Evolutionary conservation across 30 jellyfish, hydroid and myxozoan genomes (phyloP).

Genomic region (Aurelia sp.): DNA sequence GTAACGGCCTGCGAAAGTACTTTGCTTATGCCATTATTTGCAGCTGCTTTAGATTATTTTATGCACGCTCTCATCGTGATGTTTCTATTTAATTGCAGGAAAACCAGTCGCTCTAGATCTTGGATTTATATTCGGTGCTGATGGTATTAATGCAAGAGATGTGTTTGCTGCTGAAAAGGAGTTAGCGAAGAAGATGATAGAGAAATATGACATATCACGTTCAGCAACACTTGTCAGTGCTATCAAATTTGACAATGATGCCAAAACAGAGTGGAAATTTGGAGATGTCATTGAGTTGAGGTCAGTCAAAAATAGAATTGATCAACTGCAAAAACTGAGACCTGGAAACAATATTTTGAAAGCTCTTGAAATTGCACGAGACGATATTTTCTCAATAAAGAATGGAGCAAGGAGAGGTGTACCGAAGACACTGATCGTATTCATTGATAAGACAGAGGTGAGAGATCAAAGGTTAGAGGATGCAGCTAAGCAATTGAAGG

Average conservation of each 20-base stretch:
- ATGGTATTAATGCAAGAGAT: constrained; percentile 35
- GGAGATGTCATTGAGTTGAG: constrained; percentile 35
- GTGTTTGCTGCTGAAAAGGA: constrained; percentile 37
- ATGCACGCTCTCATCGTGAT: not conserved
- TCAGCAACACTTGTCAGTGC: constrained; percentile 49
- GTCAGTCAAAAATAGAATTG: not conserved
- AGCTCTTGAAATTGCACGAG: constrained; percentile 72
- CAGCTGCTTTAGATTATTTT: too few species aligned
- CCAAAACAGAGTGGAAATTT: constrained; percentile 34
- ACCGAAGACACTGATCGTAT: constrained; percentile 60
- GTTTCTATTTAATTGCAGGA: not conserved
- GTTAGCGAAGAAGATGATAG: constrained; percentile 30
- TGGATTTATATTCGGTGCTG: constrained; percentile 64
- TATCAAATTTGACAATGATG: constrained; percentile 40
- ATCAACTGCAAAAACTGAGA: not conserved
- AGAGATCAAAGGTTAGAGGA: constrained; percentile 35
- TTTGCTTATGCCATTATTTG: too few species aligned
- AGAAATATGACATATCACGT: constrained; percentile 26
- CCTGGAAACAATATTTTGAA: constrained; percentile 45
- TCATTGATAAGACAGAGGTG: constrained; percentile 30
- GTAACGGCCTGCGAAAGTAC: too few species aligned
- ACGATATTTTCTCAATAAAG: constrained; percentile 39
- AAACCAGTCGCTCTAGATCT: constrained; percentile 45
- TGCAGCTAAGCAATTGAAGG: constrained; percentile 40
- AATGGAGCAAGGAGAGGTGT: constrained; percentile 56